Evolutionary conservation across 2,888 invertebrate species (phyloP), one percentile per base, ranked within the genome.

Genomic region (Acrobasis repandana): DNA sequence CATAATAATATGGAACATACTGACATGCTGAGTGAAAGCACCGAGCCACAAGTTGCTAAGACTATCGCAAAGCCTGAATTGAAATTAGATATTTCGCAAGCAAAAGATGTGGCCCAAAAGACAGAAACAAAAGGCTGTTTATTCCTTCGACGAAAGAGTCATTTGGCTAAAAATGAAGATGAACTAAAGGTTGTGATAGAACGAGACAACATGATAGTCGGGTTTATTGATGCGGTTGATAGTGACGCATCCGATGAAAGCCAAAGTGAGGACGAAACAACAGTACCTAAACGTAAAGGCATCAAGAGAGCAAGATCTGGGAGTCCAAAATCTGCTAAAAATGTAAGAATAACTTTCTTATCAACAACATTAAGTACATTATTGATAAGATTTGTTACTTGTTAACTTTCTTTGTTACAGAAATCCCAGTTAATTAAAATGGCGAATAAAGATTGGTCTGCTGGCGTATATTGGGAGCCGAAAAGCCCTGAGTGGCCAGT

Each of bases 141-240:
- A 43, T 85, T 83, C 62, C 67, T 76, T 56, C 80, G 86, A 56
- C 81, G 88, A 9, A 86, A 82, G 73, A 76, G 75, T 60, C 77
- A 76, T 36, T 64, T 80, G 34, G 67, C 77, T 43, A 81, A 78
- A 61, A 83, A 79, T 57, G 84, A 84, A 61, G 90, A 90, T 69
- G 88, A 88, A 62, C 70, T 88, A 54, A 89, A 86, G 67, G 86
- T 92, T 18, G 84, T 89, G 3, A 91, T 92, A 69, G 90, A 92
- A 76, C 86, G 90, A 63, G 92, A 92, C 67, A 92, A 91, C 68
- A 91, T 91, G 90, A 84, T 90, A 20, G 87, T 91, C 33, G 90
- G 90, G 4, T 91, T 92, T 67, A 77, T 86, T 47, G 92, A 91
- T 64, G 83, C 87, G 4, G 74, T 85, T 4, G 88, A 88, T 36